Conservation (phyloP, 2,113 vertebrate species). For the Opisthocomus hoazin region DNA sequence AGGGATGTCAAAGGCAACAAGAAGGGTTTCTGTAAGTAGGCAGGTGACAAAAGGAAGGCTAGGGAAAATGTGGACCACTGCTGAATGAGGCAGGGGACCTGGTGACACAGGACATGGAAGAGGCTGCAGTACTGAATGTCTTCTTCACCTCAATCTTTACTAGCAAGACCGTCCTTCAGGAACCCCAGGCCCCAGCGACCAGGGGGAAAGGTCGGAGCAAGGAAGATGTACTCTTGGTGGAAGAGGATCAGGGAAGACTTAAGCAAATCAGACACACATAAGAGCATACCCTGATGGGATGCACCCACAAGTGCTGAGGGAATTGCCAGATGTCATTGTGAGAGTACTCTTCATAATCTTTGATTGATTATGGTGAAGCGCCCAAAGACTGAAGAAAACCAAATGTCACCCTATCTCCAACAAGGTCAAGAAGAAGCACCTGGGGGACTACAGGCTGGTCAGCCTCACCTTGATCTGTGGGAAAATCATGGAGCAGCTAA, state of each 20-base stretch:
- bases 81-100: background rate
- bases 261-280: background rate
- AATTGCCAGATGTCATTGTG: background rate
- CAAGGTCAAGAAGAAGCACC: background rate
- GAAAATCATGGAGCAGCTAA: background rate
- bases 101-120: background rate
- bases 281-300: background rate
- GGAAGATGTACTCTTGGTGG: accelerated
- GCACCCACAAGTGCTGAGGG: background rate
- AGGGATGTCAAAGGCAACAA: background rate
- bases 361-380: background rate
- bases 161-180: background rate
- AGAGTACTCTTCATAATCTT: background rate
- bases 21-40: background rate
- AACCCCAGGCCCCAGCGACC: background rate
- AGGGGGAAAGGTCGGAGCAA: background rate
- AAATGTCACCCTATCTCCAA: background rate
- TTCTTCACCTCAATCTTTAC: background rate
- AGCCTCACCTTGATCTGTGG: background rate
- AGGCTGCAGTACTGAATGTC: background rate
- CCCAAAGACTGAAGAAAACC: background rate
- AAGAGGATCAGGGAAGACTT: background rate
- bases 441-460: background rate
- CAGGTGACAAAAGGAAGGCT: background rate
- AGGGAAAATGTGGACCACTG: background rate